Conservation (phyloP, 1,140 invertebrate species). For the Leguminivora glycinivorella region DNA sequence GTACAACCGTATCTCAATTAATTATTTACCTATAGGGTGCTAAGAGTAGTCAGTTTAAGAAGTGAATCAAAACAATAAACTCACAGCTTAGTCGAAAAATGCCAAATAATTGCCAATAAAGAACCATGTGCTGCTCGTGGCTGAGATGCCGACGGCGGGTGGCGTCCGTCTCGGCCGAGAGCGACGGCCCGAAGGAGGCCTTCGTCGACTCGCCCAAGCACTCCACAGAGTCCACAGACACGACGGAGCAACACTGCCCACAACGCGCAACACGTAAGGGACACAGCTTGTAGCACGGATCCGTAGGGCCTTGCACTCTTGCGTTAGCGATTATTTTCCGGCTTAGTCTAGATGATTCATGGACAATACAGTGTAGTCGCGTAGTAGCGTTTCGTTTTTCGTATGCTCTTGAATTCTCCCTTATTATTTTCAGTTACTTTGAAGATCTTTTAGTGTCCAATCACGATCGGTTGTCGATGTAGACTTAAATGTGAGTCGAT, state of each 20-base stretch:
- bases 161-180: constrained; percentile 53
- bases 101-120: constrained; percentile 33
- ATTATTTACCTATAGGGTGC: no score
- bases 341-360: constrained; percentile 45
- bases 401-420: background rate
- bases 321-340: constrained; percentile 29
- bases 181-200: constrained; percentile 48
- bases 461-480: no score
- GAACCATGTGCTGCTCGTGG: constrained; percentile 73
- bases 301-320: constrained; percentile 27
- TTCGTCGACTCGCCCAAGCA: constrained; percentile 49
- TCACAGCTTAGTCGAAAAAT: background rate
- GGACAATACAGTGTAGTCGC: constrained; percentile 28
- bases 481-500: background rate
- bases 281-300: constrained; percentile 42
- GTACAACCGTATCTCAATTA: no score
- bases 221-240: constrained; percentile 33
- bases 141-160: constrained; percentile 64
- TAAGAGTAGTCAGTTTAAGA: background rate
- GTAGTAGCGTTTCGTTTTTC: background rate
- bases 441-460: no score
- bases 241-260: constrained; percentile 44
- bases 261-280: constrained; percentile 63
- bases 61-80: background rate
- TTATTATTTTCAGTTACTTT: no score